Conservation (phyloP, 2,113 vertebrate genomes). For the Micronycteris hirsuta region DNA sequence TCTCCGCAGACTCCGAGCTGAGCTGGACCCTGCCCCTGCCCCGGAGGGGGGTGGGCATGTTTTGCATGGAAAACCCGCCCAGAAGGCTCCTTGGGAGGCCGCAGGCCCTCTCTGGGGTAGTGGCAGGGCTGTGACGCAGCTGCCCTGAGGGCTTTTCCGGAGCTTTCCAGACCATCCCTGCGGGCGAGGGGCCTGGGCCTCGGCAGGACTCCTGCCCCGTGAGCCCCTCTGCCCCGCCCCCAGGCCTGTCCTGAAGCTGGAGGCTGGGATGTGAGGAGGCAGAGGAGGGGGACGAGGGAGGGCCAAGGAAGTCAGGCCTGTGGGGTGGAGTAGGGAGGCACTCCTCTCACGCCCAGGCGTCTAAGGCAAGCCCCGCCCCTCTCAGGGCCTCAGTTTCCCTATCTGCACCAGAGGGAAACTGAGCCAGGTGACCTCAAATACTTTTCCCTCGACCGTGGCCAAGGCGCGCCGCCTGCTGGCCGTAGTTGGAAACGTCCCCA, state of each 20-base stretch:
- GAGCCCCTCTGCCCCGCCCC: fast-evolving
- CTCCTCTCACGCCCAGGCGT: background rate
- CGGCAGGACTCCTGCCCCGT: fast-evolving
- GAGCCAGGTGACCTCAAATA: background rate
- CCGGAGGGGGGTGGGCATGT: too few relatives aligned
- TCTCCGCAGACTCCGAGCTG: background rate
- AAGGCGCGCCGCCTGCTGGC: slow-evolving; percentile 36
- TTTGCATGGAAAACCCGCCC: fast-evolving
- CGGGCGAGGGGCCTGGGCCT: background rate
- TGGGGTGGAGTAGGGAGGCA: background rate
- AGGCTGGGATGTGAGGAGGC: background rate
- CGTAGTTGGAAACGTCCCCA: fast-evolving
- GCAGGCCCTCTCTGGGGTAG: background rate
- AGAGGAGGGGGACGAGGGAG: background rate
- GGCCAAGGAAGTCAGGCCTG: background rate
- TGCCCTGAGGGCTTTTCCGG: background rate
- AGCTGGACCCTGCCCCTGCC: fast-evolving
- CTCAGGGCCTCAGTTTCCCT: background rate
- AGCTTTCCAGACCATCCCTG: background rate
- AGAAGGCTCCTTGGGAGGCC: background rate
- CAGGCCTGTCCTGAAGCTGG: background rate
- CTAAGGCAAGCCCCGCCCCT: background rate
- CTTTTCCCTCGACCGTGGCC: background rate
- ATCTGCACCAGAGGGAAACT: fast-evolving
- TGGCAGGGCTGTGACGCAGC: background rate